phyloP scores from a whole-genome alignment of 2,113 vertebrate genomes.

The Chloropsis cyanopogon region DNA sequence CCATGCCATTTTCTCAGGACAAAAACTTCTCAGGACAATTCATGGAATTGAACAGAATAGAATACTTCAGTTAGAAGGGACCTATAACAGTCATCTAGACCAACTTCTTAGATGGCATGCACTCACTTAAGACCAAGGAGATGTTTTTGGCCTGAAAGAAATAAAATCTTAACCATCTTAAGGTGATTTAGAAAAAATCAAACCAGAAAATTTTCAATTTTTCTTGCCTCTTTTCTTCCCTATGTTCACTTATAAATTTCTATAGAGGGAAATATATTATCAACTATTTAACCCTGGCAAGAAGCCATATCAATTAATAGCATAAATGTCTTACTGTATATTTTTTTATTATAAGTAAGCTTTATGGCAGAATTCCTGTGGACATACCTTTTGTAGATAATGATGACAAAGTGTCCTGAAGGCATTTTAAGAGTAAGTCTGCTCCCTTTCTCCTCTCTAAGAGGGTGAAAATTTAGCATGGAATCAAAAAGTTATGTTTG shows the following conservation, averaged over 20 bases:
- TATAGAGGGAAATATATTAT: not conserved
- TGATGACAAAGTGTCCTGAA: not conserved
- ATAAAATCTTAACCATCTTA: not conserved
- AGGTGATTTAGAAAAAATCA: not conserved
- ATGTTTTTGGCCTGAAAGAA: not conserved
- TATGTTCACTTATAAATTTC: not conserved
- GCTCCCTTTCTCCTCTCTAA: not conserved
- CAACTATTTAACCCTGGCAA: not conserved
- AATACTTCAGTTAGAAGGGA: not conserved
- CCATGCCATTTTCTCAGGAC: not conserved
- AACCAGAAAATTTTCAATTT: not conserved
- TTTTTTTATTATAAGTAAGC: not conserved
- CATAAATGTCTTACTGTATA: not conserved
- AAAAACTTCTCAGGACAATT: not conserved
- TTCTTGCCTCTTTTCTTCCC: not conserved
- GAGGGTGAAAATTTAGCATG: not conserved
- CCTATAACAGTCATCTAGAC: not conserved
- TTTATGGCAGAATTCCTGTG: not conserved
- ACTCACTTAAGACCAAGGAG: not conserved
- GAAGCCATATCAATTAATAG: not conserved
- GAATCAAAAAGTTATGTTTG: not conserved
- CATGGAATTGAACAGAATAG: not conserved
- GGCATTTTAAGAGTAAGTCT: not conserved
- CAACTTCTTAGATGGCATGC: not conserved
- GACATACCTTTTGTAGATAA: not conserved